These are phyloP conservation scores for Calosoma granatense DNA, from an alignment of 1,140 invertebrate genomes.

Conservation along the genomic window DNA sequence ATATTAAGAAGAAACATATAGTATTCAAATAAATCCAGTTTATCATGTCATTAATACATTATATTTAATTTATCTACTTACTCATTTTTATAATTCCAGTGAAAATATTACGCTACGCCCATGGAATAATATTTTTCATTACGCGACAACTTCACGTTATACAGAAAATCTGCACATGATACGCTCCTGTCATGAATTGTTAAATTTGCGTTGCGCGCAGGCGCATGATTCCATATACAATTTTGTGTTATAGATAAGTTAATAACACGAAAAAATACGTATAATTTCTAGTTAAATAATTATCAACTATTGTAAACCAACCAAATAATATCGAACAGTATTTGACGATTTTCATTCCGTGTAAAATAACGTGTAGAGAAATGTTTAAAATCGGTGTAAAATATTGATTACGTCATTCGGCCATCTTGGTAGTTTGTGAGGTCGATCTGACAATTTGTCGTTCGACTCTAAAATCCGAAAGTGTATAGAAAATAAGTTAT, in stretches of 20 bases:
- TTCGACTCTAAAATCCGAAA: neutral
- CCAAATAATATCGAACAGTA: neutral
- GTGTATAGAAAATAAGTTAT: neutral
- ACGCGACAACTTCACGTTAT: too few relatives aligned
- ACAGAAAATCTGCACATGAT: too few relatives aligned
- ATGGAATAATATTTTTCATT: too few relatives aligned
- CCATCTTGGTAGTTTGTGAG: conserved; percentile 29
- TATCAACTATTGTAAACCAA: neutral
- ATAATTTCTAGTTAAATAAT: neutral
- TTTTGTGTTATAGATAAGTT: neutral
- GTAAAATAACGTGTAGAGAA: neutral
- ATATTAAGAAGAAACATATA: too few relatives aligned
- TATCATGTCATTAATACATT: too few relatives aligned
- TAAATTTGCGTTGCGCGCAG: neutral
- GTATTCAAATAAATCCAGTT: too few relatives aligned
- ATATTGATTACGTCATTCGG: conserved; percentile 31
- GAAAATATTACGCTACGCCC: too few relatives aligned
- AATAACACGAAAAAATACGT: neutral
- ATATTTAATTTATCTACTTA: too few relatives aligned
- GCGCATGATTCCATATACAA: neutral
- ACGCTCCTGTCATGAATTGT: neutral
- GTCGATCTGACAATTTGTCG: neutral
- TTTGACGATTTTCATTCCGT: neutral
- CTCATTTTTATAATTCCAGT: too few relatives aligned
- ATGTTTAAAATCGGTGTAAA: neutral